Evolutionary conservation across 2,113 vertebrate genomes (phyloP).

Genomic region (Vulpes ferrilata): DNA sequence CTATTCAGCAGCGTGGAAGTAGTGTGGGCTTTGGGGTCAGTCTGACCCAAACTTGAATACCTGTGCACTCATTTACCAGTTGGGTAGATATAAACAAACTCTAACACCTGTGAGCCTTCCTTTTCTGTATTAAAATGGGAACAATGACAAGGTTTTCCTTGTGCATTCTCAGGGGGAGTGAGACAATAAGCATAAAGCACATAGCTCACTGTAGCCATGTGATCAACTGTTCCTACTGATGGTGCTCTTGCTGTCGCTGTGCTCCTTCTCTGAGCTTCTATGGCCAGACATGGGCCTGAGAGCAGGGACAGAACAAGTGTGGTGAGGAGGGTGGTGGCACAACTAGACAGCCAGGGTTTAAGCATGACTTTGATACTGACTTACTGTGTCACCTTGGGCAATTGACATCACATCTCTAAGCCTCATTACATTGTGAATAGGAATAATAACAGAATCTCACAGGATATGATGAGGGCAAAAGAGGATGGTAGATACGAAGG

Average conservation of each 20-base stretch:
- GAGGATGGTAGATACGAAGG: background rate
- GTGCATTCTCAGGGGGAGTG: background rate
- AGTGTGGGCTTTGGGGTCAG: background rate
- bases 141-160: background rate
- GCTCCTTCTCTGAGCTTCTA: background rate
- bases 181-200: background rate
- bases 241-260: background rate
- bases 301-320: background rate
- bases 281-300: background rate
- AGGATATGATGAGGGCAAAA: background rate
- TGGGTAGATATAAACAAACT: background rate
- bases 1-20: background rate
- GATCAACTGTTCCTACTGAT: no score
- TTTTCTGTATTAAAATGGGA: conserved; percentile 6
- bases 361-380: background rate
- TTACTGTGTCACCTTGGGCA: background rate
- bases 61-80: background rate
- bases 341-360: background rate
- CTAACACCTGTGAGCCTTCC: background rate
- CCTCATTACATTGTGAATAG: background rate
- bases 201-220: background rate
- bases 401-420: background rate
- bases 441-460: background rate
- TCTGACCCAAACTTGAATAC: background rate
- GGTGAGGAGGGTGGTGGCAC: background rate